These are phyloP conservation scores for Phylloscopus trochiloides DNA, from an alignment of 2,113 vertebrate species.

Conservation along the genomic window DNA sequence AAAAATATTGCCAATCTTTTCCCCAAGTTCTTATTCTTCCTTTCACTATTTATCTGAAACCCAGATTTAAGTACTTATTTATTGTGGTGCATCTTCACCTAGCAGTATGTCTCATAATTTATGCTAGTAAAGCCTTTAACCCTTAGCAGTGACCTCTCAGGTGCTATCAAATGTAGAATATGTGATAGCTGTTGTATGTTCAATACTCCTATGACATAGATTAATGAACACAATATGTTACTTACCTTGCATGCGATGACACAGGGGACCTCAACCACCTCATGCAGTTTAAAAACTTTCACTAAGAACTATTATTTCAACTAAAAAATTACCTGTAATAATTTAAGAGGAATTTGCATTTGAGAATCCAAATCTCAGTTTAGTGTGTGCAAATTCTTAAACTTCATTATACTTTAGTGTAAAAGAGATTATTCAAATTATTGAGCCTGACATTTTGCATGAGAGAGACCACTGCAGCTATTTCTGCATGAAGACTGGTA, in stretches of 20 bases:
- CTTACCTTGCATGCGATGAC: background rate
- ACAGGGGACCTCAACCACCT: background rate
- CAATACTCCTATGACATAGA: background rate
- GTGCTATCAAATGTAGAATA: constrained; percentile 7
- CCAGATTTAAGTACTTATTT: background rate
- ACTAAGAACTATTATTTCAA: background rate
- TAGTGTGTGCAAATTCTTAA: background rate
- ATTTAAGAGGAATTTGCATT: background rate
- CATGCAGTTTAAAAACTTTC: background rate
- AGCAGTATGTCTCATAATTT: background rate
- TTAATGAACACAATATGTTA: background rate
- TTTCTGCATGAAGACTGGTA: background rate
- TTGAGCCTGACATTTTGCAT: background rate
- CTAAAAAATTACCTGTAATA: background rate
- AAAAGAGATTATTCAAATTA: background rate
- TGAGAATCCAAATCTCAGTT: background rate
- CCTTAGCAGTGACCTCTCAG: background rate
- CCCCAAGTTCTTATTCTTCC: background rate
- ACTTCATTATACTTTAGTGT: background rate
- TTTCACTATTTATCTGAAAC: background rate
- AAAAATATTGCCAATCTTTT: background rate
- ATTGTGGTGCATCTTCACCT: background rate
- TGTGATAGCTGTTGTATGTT: background rate
- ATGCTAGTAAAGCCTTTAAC: background rate
- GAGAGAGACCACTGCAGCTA: background rate